Evolutionary conservation across 2,113 vertebrate species (phyloP).

Genomic region (Hiodon alosoides): DNA sequence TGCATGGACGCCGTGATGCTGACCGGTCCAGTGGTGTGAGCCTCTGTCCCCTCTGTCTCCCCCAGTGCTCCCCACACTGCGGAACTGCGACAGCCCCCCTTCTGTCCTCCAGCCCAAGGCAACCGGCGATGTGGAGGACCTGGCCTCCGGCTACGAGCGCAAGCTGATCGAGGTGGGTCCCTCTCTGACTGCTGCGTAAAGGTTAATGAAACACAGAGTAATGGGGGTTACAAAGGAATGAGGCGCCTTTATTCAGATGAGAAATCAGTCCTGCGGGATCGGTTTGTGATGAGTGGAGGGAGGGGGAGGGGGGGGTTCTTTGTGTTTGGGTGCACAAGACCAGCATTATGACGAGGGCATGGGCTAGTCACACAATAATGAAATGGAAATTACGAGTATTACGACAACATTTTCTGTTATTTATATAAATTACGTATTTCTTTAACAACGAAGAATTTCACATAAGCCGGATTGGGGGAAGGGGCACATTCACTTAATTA

Average conservation of each 20-base stretch:
- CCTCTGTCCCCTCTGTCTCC: constrained; percentile 15
- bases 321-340: not conserved
- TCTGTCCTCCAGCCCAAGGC: constrained; percentile 73
- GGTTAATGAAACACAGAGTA: not conserved
- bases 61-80: constrained; percentile 54
- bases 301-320: not conserved
- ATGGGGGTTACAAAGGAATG: not conserved
- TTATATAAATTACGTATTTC: constrained; percentile 36
- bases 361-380: not conserved
- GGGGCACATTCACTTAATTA: constrained; percentile 33
- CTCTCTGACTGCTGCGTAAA: too few species aligned
- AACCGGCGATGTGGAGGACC: constrained; percentile 79
- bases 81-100: constrained; percentile 69
- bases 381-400: not conserved
- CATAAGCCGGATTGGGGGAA: constrained; percentile 33
- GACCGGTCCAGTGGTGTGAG: not conserved
- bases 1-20: too few species aligned
- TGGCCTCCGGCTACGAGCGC: constrained; percentile 86
- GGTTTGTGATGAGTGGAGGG: too few species aligned
- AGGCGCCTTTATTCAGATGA: not conserved
- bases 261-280: not conserved
- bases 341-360: not conserved
- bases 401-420: not conserved
- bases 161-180: constrained; percentile 94
- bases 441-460: constrained; percentile 44